Conservation (phyloP, 2,113 vertebrate species). For the Myrmecobius fasciatus region DNA sequence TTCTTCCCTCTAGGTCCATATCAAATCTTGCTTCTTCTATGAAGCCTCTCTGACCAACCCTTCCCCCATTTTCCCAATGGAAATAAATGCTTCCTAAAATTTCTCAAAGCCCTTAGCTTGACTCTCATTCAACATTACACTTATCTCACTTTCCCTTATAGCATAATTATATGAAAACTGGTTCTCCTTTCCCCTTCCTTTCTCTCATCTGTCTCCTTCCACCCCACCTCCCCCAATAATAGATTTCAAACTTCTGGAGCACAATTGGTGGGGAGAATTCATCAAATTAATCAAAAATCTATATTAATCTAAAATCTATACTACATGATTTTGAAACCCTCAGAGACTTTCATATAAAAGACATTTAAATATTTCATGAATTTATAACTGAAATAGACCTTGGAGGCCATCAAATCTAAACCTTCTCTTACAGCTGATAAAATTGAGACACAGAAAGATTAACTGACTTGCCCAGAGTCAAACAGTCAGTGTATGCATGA, state of each 20-base stretch:
- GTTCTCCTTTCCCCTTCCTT: neutral
- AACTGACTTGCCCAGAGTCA: neutral
- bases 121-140: neutral
- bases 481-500: neutral
- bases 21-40: neutral
- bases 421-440: neutral
- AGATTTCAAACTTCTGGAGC: neutral
- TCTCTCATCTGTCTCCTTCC: neutral
- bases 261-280: neutral
- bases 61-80: neutral
- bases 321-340: neutral
- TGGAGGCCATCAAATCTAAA: neutral
- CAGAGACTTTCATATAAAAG: neutral
- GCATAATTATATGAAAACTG: neutral
- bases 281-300: neutral
- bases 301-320: neutral
- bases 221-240: neutral
- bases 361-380: neutral
- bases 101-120: neutral
- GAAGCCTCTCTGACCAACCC: neutral
- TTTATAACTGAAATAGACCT: neutral
- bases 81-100: neutral
- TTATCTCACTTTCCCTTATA: neutral
- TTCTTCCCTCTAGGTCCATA: neutral
- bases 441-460: neutral